These are phyloP conservation scores for Phacellophora camtschatica DNA, from an alignment of 30 jellyfish, hydroid and myxozoan species.

Conservation along the genomic window DNA sequence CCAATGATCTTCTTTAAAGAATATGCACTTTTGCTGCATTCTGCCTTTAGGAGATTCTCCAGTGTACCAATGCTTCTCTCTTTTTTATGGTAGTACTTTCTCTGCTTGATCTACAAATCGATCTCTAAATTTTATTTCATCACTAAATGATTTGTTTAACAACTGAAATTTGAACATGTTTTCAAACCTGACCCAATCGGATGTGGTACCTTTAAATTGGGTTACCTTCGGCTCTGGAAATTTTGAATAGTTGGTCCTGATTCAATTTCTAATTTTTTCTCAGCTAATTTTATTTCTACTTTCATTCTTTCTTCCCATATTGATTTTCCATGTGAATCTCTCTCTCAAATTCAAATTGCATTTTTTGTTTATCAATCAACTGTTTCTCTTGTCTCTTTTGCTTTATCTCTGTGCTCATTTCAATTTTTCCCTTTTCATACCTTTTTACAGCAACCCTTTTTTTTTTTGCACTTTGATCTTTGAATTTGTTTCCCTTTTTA, in stretches of 20 bases:
- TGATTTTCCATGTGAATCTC: not conserved
- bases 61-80: slow-evolving; percentile 35
- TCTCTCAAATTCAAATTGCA: slow-evolving; percentile 7
- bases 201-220: slow-evolving; percentile 5
- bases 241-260: slow-evolving; percentile 19
- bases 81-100: not conserved
- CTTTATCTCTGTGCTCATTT: not conserved
- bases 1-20: slow-evolving; percentile 31
- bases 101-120: slow-evolving; percentile 18
- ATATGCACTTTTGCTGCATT: slow-evolving; percentile 27
- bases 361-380: not conserved
- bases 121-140: slow-evolving; percentile 19
- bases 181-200: slow-evolving; percentile 43
- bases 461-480: not conserved
- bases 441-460: not conserved
- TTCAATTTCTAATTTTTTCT: slow-evolving; percentile 4
- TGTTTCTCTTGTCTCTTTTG: not conserved
- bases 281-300: slow-evolving; percentile 30
- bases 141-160: slow-evolving; percentile 8
- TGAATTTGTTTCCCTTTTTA: slow-evolving; percentile 6
- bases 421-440: not conserved
- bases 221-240: slow-evolving; percentile 32
- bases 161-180: slow-evolving; percentile 12
- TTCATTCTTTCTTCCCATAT: slow-evolving; percentile 24
- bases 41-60: not conserved